Evolutionary conservation across 2,113 vertebrate genomes (phyloP), one percentile per base, ranked within the genome.

Genomic region (Pomatorhinus ruficollis): DNA sequence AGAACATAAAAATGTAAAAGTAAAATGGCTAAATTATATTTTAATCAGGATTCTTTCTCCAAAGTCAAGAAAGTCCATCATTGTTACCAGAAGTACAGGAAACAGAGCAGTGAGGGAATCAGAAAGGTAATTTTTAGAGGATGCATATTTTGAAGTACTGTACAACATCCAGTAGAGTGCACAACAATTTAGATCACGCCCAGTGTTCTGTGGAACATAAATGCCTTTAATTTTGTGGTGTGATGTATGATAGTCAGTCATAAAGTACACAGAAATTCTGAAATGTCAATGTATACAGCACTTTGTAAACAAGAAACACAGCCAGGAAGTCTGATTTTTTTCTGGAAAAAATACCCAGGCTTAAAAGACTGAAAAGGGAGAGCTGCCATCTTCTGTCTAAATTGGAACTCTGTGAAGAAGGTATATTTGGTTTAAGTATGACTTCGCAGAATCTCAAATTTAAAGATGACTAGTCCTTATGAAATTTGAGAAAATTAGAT

Each of bases 271-370:
- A 96, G 81, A 95, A 95, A 97, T 95, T 98, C 96, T 94, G 96
- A 97, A 98, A 98, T 98, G 95, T 97, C 96, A 97, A 83, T 64
- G 53, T 84, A 95, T 96, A 97, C 94, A 97, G 80, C 61, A 92
- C 87, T 97, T 97, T 78, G 82, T 97, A 97, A 98, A 98, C 92
- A 98, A 96, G 90, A 97, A 95, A 83, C 64, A 87, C 13, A 97
- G 89, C 83, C 96, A 98, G 78, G 69, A 97, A 97, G 78, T 96
- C 81, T 94, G 84, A 83, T 96, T 74, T 72, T 28, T 93, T 97
- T 97, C 94, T 97, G 95, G 83, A 97, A 96, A 84, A 45, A 74
- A 91, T 96, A 71, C 81, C 68, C 65, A 63, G 33, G 37, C 33
- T 89, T 78, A 65, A 60, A 95, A 85, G 49, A 89, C 93, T 75